Evolutionary conservation across 1,140 invertebrate species (phyloP).

Genomic region (Batillaria attramentaria): DNA sequence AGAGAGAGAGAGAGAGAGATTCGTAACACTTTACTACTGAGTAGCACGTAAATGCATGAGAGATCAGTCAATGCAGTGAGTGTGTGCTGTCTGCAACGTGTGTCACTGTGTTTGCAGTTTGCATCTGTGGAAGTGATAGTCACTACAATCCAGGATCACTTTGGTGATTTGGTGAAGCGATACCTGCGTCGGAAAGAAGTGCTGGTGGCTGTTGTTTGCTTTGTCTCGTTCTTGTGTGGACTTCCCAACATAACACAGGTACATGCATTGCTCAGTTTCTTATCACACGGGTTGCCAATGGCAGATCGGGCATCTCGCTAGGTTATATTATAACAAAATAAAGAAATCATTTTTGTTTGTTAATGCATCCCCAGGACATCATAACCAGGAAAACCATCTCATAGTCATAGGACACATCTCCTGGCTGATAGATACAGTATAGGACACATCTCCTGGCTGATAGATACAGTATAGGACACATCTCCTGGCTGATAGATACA

Average conservation of each 20-base stretch:
- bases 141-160: constrained; percentile 92
- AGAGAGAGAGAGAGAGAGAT: constrained; percentile 14
- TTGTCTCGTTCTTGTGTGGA: constrained; percentile 86
- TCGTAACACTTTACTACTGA: neutral
- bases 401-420: too few species aligned
- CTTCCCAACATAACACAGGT: constrained; percentile 88
- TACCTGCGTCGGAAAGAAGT: constrained; percentile 89
- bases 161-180: constrained; percentile 86
- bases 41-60: neutral
- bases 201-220: constrained; percentile 86
- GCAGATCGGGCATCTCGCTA: too few species aligned
- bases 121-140: constrained; percentile 93
- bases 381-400: too few species aligned
- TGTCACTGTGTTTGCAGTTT: constrained; percentile 64
- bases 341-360: too few species aligned
- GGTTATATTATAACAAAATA: too few species aligned
- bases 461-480: too few species aligned
- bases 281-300: too few species aligned
- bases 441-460: too few species aligned
- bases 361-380: too few species aligned
- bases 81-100: neutral
- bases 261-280: too few species aligned
- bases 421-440: too few species aligned
- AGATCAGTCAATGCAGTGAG: neutral
- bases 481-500: too few species aligned